Conservation (phyloP, 2,888 invertebrate genomes). For the Coelinius sp. region DNA sequence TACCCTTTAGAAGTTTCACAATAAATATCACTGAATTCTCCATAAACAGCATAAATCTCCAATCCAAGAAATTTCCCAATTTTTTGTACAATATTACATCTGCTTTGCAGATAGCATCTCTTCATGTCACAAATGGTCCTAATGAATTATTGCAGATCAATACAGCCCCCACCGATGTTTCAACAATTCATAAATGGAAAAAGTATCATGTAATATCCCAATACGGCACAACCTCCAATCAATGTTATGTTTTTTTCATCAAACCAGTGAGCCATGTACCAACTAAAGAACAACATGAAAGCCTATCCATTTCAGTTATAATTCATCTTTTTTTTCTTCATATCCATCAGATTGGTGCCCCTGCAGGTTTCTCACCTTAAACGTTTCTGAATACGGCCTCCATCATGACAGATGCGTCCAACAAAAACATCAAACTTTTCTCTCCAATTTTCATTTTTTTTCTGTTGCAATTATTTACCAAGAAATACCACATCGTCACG, state of each 20-base stretch:
- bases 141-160: background rate
- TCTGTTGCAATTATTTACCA: background rate
- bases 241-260: background rate
- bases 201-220: background rate
- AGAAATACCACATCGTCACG: background rate
- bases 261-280: background rate
- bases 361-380: conserved; percentile 13
- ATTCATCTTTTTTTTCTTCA: background rate
- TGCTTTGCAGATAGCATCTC: too few species aligned
- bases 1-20: too few species aligned
- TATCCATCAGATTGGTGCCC: background rate
- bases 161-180: background rate
- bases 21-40: too few species aligned
- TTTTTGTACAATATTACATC: too few species aligned
- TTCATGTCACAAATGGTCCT: background rate
- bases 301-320: background rate
- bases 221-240: background rate
- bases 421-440: background rate
- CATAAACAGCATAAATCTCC: too few species aligned
- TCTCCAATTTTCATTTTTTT: background rate
- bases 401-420: conserved; percentile 4
- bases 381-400: background rate
- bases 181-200: conserved; percentile 5
- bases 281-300: conserved; percentile 7
- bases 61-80: too few species aligned